Evolutionary conservation across 2,888 invertebrate species (phyloP).

Genomic region (Villa cingulata): DNA sequence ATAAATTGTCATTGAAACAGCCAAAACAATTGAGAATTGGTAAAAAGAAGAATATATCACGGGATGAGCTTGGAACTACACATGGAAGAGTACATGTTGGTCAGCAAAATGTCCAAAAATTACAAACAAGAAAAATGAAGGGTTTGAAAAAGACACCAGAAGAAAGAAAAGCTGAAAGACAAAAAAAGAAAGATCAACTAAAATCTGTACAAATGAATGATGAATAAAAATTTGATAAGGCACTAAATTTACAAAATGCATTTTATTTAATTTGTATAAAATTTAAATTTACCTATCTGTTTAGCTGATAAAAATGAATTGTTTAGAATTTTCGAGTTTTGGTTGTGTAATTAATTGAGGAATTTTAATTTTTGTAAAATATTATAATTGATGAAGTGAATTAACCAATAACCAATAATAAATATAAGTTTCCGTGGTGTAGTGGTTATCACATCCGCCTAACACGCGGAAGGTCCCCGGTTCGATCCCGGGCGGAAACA

Average conservation of each 20-base stretch:
- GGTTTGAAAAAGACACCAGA: conserved; percentile 63
- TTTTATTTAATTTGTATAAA: too few relatives aligned
- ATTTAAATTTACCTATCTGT: too few relatives aligned
- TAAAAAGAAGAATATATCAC: conserved; percentile 82
- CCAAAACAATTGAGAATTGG: conserved; percentile 64
- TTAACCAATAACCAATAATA: too few relatives aligned
- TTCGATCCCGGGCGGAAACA: conserved; percentile 34
- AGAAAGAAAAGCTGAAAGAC: conserved; percentile 48
- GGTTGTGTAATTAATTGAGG: too few relatives aligned
- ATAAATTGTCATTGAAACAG: conserved; percentile 65
- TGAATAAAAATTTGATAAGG: too few relatives aligned
- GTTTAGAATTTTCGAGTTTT: too few relatives aligned
- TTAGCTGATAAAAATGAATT: too few relatives aligned
- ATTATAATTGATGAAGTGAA: too few relatives aligned
- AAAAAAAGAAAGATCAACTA: conserved; percentile 38
- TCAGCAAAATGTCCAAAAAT: conserved; percentile 65
- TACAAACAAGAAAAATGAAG: conserved; percentile 87
- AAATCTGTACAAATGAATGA: too few relatives aligned
- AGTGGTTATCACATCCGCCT: conserved; percentile 33
- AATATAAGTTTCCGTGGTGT: conserved; percentile 36
- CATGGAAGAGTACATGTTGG: conserved; percentile 88
- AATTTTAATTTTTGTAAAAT: too few relatives aligned
- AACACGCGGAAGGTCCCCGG: conserved; percentile 34
- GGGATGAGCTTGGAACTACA: conserved; percentile 76
- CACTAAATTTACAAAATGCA: too few relatives aligned